Evolutionary conservation across 2,113 vertebrate genomes (phyloP), one percentile per base, ranked within the genome.

Genomic region (Andinoacara biseriatus): DNA sequence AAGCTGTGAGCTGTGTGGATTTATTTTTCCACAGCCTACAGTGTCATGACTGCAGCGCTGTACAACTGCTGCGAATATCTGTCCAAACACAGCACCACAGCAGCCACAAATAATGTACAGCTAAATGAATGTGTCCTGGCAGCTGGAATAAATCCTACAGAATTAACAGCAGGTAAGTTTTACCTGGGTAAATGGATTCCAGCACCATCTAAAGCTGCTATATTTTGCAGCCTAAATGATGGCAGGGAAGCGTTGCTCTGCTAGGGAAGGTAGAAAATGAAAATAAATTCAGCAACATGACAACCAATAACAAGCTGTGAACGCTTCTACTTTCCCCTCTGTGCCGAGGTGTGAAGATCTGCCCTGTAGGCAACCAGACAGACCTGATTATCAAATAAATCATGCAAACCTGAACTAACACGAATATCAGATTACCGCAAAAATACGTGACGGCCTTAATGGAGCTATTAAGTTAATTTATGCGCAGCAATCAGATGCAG

Each of bases 201-300:
- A 72, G 26, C 26, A 54, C 67, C 67, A 31, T 46, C 46, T 20
- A 54, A 54, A 72, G 46, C 67, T 3, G 52, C 67, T 72, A 72
- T 72, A 72, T 72, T 72, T 54, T 72, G 46, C 67, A 54, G 31
- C 46, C 26, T 72, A 72, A 72, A 72, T 54, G 67, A 54, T 33
- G 46, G 26, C 67, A 72, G 46, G 46, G 52, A 72, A 72, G 67
- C 18, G 5, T 72, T 1, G 46, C 29, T 72, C 46, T 72, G 58
- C 67, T 62, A 7, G 69, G 52, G 52, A 54, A 58, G 31, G 15
- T 31, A 49, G 24, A 15, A 79, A 80, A 88, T 85, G 18, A 57
- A 69, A 81, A 86, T 67, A 78, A 80, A 90, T 58, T 49, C 10
- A 75, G 20, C 29, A 63, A 76, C 49, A 82, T 83, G 63, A 85